phyloP scores from a whole-genome alignment of 1,140 invertebrate genomes.

The Rhagoletis zephyria region DNA sequence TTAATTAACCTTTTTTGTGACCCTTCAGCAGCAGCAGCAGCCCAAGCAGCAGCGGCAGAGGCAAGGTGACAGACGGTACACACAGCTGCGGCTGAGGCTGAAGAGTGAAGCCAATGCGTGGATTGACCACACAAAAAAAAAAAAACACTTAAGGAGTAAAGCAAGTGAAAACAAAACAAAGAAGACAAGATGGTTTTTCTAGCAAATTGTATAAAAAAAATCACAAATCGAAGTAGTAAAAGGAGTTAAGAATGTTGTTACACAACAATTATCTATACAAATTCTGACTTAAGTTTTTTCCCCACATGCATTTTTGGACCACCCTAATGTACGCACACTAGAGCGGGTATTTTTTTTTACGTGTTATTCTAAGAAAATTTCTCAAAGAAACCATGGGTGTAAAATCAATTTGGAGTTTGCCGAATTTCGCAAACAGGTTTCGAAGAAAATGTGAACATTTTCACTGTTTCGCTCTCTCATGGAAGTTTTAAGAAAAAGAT shows the following conservation, averaged over 20 bases:
- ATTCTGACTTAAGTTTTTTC: too few species aligned
- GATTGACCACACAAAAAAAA: neutral
- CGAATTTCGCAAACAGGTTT: too few species aligned
- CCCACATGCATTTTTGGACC: too few species aligned
- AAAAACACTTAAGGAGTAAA: neutral
- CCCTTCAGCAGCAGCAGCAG: neutral
- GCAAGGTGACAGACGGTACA: slow-evolving; percentile 6
- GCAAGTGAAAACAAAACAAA: neutral
- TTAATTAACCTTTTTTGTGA: slow-evolving; percentile 50
- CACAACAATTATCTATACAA: too few species aligned
- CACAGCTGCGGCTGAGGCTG: neutral
- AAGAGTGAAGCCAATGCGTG: neutral
- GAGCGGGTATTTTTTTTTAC: too few species aligned
- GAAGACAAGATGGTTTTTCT: neutral
- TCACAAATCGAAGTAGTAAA: neutral
- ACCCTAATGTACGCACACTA: too few species aligned
- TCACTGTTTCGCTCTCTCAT: too few species aligned
- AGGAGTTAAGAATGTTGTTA: neutral
- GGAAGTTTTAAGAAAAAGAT: too few species aligned
- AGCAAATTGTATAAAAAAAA: neutral
- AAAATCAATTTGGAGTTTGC: too few species aligned
- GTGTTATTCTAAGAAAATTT: too few species aligned
- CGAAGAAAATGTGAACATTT: too few species aligned
- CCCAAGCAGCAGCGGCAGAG: neutral
- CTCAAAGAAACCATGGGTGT: too few species aligned